A percentile compares a stretch with the other conserved stretches of the same genome.
Conservation (phyloP, 2,888 invertebrate species). For the Seira ritae region DNA sequence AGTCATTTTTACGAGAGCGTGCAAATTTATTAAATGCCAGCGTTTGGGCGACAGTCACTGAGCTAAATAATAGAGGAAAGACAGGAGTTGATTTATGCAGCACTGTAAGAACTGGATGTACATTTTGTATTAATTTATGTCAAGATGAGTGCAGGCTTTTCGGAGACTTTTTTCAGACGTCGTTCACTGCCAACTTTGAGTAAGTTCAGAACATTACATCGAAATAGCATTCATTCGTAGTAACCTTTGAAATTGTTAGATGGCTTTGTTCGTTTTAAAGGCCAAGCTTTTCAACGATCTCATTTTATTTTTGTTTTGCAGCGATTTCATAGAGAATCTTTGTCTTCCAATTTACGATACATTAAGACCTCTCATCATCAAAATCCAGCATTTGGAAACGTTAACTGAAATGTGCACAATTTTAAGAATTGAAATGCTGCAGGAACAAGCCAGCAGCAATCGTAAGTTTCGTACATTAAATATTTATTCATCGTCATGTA, state of each 20-base stretch:
- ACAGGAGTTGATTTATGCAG: conserved; percentile 86
- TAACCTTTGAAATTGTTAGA: not conserved
- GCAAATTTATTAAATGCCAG: conserved; percentile 83
- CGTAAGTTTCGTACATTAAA: conserved; percentile 78
- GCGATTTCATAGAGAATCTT: conserved; percentile 85
- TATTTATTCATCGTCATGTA: not conserved
- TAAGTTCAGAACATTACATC: conserved; percentile 42
- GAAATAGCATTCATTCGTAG: not conserved
- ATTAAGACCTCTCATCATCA: conserved; percentile 94
- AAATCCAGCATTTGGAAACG: conserved; percentile 98
- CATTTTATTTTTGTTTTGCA: conserved; percentile 68
- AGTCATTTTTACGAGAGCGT: conserved; percentile 87
- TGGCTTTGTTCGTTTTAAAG: not conserved
- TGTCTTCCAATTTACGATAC: conserved; percentile 94
- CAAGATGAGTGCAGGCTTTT: conserved; percentile 96
- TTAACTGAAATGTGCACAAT: conserved; percentile 97
- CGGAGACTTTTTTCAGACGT: conserved; percentile 88
- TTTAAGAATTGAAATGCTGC: conserved; percentile 91
- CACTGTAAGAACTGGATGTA: conserved; percentile 89
- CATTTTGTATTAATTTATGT: conserved; percentile 93
- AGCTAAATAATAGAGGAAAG: conserved; percentile 81
- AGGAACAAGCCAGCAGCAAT: conserved; percentile 91
- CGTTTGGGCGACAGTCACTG: conserved; percentile 82
- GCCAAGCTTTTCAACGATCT: conserved; percentile 14
- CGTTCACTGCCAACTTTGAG: conserved; percentile 71